phyloP scores from a whole-genome alignment of 2,797 vertebrate genomes.

The Peromyscus attwateri region DNA sequence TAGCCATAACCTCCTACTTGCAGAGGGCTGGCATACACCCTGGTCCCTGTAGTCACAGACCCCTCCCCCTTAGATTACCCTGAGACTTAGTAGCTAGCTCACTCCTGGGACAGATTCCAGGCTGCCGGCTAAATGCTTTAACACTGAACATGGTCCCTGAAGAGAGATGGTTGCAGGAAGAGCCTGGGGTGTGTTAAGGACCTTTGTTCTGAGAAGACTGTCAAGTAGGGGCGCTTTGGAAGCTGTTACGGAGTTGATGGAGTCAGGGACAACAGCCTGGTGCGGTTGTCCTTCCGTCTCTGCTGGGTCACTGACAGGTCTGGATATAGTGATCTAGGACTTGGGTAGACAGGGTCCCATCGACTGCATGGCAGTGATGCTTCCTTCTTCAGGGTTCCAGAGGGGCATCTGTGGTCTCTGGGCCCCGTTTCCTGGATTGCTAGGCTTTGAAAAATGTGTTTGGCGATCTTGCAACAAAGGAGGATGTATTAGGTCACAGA shows the following conservation, averaged over 20 bases:
- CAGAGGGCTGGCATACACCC: not conserved
- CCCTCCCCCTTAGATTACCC: not conserved
- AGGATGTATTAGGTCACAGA: accelerated
- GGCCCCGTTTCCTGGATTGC: not conserved
- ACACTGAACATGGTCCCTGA: not conserved
- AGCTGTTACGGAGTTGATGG: not conserved
- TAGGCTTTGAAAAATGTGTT: not conserved
- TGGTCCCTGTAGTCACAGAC: too few relatives aligned
- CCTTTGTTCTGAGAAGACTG: not conserved
- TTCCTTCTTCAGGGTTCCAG: not conserved
- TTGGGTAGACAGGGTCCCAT: not conserved
- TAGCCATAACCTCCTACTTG: too few relatives aligned
- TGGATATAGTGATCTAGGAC: not conserved
- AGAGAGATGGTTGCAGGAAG: too few relatives aligned
- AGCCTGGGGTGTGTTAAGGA: too few relatives aligned
- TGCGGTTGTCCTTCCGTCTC: accelerated
- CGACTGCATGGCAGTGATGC: not conserved
- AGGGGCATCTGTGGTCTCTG: not conserved
- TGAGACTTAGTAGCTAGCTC: not conserved
- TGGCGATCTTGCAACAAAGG: not conserved
- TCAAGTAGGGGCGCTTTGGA: not conserved
- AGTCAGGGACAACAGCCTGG: not conserved
- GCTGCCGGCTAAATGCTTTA: not conserved
- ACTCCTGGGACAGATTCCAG: not conserved
- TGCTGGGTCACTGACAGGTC: not conserved